Percentiles rank a stretch among this genome's conserved stretches.
Evolutionary conservation across 2,113 vertebrate species (phyloP).

Genomic region (Vulpes vulpes): DNA sequence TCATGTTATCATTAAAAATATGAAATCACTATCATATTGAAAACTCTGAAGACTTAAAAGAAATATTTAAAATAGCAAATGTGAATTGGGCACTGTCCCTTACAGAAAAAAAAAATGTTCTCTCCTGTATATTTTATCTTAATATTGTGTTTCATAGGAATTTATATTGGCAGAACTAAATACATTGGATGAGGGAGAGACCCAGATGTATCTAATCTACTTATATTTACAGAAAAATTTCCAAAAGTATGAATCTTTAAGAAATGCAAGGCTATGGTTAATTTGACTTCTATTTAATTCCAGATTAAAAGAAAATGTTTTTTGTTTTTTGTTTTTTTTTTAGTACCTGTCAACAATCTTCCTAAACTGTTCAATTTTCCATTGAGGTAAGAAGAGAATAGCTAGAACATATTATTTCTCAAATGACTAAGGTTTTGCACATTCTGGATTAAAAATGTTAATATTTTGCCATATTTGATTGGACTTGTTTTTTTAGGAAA

Average conservation of each 20-base stretch:
- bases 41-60: neutral
- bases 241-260: neutral
- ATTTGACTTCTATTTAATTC: neutral
- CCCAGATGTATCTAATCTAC: neutral
- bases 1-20: slow-evolving; percentile 8
- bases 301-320: neutral
- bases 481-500: neutral
- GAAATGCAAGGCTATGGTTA: neutral
- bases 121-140: neutral
- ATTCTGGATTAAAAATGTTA: neutral
- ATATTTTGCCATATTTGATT: neutral
- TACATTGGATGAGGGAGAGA: neutral
- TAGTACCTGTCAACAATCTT: neutral
- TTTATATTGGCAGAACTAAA: neutral
- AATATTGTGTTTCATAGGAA: neutral
- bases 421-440: neutral
- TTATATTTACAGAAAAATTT: neutral
- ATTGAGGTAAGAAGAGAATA: neutral
- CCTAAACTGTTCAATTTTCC: neutral
- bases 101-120: neutral
- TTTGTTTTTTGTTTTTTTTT: no score
- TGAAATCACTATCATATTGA: neutral
- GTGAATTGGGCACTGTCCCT: neutral
- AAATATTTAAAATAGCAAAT: neutral
- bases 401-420: neutral